Base-by-base conservation (phyloP, 2,888 invertebrate species). In the Rotaria socialis region DNA sequence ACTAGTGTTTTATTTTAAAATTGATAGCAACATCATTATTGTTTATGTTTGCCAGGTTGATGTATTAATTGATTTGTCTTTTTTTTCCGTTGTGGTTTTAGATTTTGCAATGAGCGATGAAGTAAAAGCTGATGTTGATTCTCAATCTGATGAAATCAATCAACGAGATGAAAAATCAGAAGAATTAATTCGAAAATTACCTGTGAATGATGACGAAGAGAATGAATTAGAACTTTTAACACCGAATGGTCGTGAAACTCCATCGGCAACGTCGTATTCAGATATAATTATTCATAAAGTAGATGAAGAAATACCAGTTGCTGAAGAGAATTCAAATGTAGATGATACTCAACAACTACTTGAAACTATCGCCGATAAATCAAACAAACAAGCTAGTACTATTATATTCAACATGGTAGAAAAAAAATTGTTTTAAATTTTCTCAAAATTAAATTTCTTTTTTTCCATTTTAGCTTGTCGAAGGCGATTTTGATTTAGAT, bases 401-500 rank as follows among this genome's bases (percentile, higher is more conserved):
- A 11, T 24, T 22, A 10, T 80, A 11, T 47, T 80, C 11, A 80
- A 80, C 11, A 43, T 35, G 47, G 80, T 80, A 80, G 11, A 80
- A 47, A 22, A 43, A 47, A 43, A 27, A 27, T 14, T 10, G 6
- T 8, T 3, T 10, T n/a, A 27, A n/a, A 5, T 4, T 16, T 35
- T 27, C 19, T 67, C 19, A 5, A 14, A 27, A 4, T 27, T 27
- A 67, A 67, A 8, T 5, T 27, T 50, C 50, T 50, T 8, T 27
- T 22, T n/a, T 47, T 14, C n/a, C 47, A n/a, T 24, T 80, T 80
- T 47, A 80, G 98, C 93, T 99, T 92, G 98, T 99, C 90, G 97
- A 97, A 89, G 98, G 97, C 89, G 97, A 97, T 93, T 99, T 99
- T 93, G 98, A 99, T 93, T 96, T 98, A 95, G 99, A 99, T 93